Conservation (phyloP, 2,888 invertebrate species). For the Drosophila infuscata region DNA sequence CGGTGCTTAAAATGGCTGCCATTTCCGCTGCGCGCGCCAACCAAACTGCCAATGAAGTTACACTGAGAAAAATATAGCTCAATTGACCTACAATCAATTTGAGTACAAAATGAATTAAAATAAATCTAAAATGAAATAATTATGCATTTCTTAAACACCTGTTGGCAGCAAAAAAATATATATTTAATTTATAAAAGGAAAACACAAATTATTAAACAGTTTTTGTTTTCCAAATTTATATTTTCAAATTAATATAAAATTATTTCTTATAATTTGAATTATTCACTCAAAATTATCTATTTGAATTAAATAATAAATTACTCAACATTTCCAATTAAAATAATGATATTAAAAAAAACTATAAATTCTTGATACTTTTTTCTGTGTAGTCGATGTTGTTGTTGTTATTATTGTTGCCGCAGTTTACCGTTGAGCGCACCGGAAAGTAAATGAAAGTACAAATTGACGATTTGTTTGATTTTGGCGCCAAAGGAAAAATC, state of each 20-base stretch:
- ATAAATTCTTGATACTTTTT: background rate
- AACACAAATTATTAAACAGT: background rate
- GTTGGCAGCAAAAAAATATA: background rate
- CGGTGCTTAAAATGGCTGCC: slow-evolving; percentile 76
- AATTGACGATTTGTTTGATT: slow-evolving; percentile 80
- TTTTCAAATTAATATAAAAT: fast-evolving
- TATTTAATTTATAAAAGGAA: background rate
- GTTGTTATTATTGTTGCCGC: slow-evolving; percentile 24
- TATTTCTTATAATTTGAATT: background rate
- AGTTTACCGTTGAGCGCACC: slow-evolving; percentile 58
- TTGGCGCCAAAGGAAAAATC: slow-evolving; percentile 57
- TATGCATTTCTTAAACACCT: fast-evolving
- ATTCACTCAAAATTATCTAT: background rate
- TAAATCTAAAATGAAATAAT: no score
- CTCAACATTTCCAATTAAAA: background rate
- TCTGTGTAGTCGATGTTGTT: background rate
- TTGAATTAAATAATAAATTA: background rate
- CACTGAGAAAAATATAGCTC: background rate
- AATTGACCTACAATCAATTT: background rate
- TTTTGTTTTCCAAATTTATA: background rate
- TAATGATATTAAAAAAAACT: background rate
- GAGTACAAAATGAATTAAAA: background rate
- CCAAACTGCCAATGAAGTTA: slow-evolving; percentile 22
- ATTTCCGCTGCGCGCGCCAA: slow-evolving; percentile 60
- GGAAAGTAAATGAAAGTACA: slow-evolving; percentile 77